phyloP scores from a whole-genome alignment of 2,113 vertebrate species.

The Plectropomus leopardus region DNA sequence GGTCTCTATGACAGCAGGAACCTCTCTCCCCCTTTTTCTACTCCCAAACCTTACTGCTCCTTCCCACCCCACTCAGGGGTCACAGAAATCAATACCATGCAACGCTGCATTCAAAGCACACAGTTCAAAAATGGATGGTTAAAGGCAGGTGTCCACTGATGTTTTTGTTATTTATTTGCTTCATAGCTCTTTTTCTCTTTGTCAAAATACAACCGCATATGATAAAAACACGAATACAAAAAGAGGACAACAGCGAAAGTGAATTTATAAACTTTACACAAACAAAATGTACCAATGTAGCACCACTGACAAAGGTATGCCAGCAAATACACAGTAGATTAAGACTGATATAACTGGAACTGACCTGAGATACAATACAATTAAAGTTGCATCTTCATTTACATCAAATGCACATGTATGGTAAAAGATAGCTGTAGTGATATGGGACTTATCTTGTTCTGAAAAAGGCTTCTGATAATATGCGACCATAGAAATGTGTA shows the following conservation, averaged over 20 bases:
- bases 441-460: not conserved
- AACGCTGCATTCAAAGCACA: constrained; percentile 34
- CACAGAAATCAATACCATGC: constrained; percentile 53
- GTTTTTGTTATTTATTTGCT: constrained; percentile 42
- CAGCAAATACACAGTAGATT: constrained; percentile 40
- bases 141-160: constrained; percentile 20
- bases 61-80: not conserved
- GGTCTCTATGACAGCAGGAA: constrained; percentile 62
- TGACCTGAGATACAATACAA: constrained; percentile 62
- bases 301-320: constrained; percentile 45
- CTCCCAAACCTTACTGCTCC: constrained; percentile 9
- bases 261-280: constrained; percentile 35
- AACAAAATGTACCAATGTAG: constrained; percentile 41
- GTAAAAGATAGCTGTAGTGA: constrained; percentile 25
- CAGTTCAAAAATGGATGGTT: not conserved
- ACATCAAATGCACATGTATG: constrained; percentile 8
- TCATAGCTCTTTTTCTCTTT: not conserved
- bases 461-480: not conserved
- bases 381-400: constrained; percentile 20
- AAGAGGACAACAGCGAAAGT: constrained; percentile 10
- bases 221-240: constrained; percentile 1
- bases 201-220: not conserved
- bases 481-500: not conserved
- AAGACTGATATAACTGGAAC: constrained; percentile 17
- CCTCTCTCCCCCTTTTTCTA: constrained; percentile 8